A percentile compares a stretch with the other conserved stretches of the same genome.
phyloP scores from a whole-genome alignment of 2,797 vertebrate genomes.

The Onychomys torridus region DNA sequence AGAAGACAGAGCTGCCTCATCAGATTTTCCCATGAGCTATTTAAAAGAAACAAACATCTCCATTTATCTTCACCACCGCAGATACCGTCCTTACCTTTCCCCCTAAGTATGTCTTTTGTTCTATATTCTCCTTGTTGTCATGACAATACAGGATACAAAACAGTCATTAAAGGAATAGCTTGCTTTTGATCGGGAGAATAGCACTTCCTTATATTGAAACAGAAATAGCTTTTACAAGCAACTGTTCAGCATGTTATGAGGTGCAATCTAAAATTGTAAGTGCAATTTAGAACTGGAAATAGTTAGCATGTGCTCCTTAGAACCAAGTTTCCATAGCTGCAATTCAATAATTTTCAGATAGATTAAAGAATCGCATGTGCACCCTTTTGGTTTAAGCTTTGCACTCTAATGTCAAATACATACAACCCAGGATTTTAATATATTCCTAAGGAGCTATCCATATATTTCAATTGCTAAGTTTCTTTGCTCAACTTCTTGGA shows the following conservation, averaged over 20 bases:
- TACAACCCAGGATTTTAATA: constrained; percentile 56
- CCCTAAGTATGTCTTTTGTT: background rate
- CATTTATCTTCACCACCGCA: background rate
- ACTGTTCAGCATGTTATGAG: background rate
- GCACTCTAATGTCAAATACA: constrained; percentile 57
- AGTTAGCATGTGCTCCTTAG: background rate
- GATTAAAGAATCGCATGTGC: background rate
- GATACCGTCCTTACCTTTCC: background rate
- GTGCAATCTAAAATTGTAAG: background rate
- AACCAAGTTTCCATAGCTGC: background rate
- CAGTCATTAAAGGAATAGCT: background rate
- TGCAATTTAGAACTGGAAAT: constrained; percentile 37
- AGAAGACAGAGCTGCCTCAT: background rate
- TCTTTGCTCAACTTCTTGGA: constrained; percentile 52
- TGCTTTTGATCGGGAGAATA: constrained; percentile 27
- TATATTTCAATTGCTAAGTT: constrained; percentile 53
- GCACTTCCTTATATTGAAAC: background rate
- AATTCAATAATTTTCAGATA: constrained; percentile 40
- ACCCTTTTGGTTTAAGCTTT: constrained; percentile 21
- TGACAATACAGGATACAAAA: background rate
- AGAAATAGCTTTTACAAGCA: constrained; percentile 33
- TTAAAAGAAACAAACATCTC: background rate
- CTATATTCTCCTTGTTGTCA: background rate
- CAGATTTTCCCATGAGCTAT: background rate
- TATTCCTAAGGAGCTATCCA: background rate